These are phyloP conservation scores for Bagarius yarrelli DNA, from an alignment of 2,113 vertebrate genomes.

Conservation along the genomic window DNA sequence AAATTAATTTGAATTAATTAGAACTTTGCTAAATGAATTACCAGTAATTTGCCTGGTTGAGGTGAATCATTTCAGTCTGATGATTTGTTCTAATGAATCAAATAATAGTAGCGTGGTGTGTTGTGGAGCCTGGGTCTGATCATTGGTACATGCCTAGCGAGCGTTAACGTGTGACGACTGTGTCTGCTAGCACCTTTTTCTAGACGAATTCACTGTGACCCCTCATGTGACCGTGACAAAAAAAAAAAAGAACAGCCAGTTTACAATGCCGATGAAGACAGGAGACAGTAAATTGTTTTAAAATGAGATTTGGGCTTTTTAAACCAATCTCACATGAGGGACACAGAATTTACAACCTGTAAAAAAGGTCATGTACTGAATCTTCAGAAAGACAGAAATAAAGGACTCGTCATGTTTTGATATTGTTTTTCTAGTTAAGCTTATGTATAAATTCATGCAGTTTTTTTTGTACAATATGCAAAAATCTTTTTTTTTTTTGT, in stretches of 20 bases:
- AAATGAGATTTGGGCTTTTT: conserved; percentile 4
- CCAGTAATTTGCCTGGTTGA: neutral
- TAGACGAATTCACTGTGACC: conserved; percentile 72
- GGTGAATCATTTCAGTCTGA: neutral
- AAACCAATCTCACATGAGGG: conserved; percentile 28
- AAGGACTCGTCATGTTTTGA: conserved; percentile 25
- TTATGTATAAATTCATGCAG: conserved; percentile 36
- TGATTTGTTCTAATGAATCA: neutral
- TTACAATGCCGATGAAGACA: neutral
- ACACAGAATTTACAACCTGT: conserved; percentile 28
- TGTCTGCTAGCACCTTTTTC: conserved; percentile 40
- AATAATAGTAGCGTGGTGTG: neutral
- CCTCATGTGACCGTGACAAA: conserved; percentile 44
- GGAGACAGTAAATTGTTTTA: neutral
- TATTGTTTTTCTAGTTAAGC: conserved; percentile 38
- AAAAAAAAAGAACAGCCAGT: neutral
- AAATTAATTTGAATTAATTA: neutral
- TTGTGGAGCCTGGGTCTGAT: too few relatives aligned
- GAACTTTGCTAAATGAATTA: neutral
- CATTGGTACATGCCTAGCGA: neutral
- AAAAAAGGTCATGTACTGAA: neutral
- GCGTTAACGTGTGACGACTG: neutral
- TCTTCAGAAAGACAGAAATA: neutral
- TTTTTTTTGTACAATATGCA: conserved; percentile 40
- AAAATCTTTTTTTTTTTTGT: neutral